These are phyloP conservation scores for Hylaea fasciaria DNA, from an alignment of 2,888 invertebrate genomes.

Conservation along the genomic window DNA sequence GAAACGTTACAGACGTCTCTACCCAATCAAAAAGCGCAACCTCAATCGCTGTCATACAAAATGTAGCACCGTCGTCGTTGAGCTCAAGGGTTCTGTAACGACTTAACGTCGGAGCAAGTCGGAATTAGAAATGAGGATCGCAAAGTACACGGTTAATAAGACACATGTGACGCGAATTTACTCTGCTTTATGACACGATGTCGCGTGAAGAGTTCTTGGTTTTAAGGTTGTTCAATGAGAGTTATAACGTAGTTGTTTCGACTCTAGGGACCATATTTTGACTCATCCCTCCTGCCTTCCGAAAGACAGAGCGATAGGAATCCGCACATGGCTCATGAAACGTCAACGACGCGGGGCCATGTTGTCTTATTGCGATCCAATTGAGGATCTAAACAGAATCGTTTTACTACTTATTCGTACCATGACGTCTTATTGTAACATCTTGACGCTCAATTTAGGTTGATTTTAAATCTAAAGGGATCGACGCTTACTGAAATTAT, in stretches of 20 bases:
- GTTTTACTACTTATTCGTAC: too few species aligned
- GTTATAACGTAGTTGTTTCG: background rate
- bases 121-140: conserved; percentile 81
- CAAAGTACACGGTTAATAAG: conserved; percentile 75
- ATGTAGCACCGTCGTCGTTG: conserved; percentile 12
- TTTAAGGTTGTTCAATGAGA: conserved; percentile 11
- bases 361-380: too few species aligned
- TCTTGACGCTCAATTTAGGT: too few species aligned
- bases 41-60: conserved; percentile 10
- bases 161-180: conserved; percentile 67
- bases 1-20: too few species aligned
- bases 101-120: conserved; percentile 78
- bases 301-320: too few species aligned
- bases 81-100: conserved; percentile 73
- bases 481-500: too few species aligned
- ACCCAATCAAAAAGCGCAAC: background rate
- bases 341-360: too few species aligned
- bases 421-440: too few species aligned
- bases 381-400: too few species aligned
- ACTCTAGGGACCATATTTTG: conserved; percentile 5
- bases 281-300: too few species aligned
- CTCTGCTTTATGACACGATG: conserved; percentile 56
- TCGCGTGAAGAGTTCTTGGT: conserved; percentile 35
- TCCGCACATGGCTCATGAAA: too few species aligned
- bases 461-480: too few species aligned